Percentiles rank a stretch among this genome's conserved stretches.
Evolutionary conservation across 2,797 vertebrate genomes (phyloP).

Genomic region (Sparidentex hasta): DNA sequence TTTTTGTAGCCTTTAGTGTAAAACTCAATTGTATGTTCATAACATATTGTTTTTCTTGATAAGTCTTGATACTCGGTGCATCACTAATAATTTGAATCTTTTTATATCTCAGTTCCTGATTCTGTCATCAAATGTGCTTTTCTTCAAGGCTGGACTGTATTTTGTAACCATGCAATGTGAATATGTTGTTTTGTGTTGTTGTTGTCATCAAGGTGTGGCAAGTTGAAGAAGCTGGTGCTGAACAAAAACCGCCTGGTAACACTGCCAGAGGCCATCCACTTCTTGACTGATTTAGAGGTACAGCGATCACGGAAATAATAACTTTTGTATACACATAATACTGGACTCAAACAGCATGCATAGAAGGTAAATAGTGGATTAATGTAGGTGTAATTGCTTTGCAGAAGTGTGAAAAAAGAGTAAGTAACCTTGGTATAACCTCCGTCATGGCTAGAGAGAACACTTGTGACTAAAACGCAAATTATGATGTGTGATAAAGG

Average conservation of each 20-base stretch:
- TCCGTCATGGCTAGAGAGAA: no score
- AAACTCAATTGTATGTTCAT: no score
- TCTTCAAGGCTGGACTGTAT: not conserved
- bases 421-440: no score
- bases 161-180: not conserved
- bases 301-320: rapidly evolving
- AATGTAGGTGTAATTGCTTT: conserved; percentile 1
- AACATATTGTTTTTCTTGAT: no score
- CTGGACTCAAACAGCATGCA: not conserved
- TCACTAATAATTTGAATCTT: no score
- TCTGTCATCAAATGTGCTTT: no score
- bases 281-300: conserved; percentile 94
- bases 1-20: no score
- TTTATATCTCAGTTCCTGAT: no score
- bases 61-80: no score
- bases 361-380: not conserved
- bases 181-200: conserved; percentile 40
- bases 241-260: conserved; percentile 98
- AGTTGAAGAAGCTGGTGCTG: conserved; percentile 94
- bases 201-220: conserved; percentile 89
- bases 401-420: not conserved
- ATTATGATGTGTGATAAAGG: no score
- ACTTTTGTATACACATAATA: not conserved
- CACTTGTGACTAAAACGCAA: no score
- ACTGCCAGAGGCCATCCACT: conserved; percentile 95